Evolutionary conservation across 1,140 invertebrate genomes (phyloP), one percentile per base, ranked within the genome.

Genomic region (Drosophila micromelanica): DNA sequence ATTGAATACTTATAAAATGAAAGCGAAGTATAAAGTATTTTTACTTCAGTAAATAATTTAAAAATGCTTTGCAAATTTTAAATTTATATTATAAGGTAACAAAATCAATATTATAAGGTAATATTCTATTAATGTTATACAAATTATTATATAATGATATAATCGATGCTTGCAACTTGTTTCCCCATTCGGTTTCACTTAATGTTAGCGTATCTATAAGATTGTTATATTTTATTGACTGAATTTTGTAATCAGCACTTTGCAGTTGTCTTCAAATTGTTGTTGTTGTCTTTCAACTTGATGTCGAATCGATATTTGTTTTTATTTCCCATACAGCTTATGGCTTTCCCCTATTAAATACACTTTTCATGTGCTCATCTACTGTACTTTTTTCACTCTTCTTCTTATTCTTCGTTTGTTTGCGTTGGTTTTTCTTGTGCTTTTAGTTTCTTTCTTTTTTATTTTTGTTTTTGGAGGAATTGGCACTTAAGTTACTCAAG

Each of bases 401-500:
- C 42, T 43, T 27, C 27, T 27, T 27, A 5, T 27, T 5, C 27
- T 3, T 6, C 49, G 48, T 38, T 35, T 35, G 32, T 35, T 35
- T 35, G 32, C 32, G 32, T 9, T 35, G 32, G 6, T 7, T 35
- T 35, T 35, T 35, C 32, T 35, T 35, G 32, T 35, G 32, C 32
- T 35, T 35, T 35, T 35, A 35, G 40, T 64, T 69, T 49, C n/a
- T 45, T 38, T 67, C 42, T 2, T 45, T 48, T 57, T 15, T 37
- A 7, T 62, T 59, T 68, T 71, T 63, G 46, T 78, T 76, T 78
- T 71, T 68, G 60, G 60, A 72, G 71, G 80, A 90, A 89, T 89
- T 89, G 85, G 85, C 85, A 89, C 85, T 85, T 90, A 89, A 90
- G 79, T 89, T 89, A 90, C 77, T 89, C 85, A 89, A 89, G 85